Conservation (phyloP, 2,113 vertebrate species). For the Lycocorax pyrrhopterus region DNA sequence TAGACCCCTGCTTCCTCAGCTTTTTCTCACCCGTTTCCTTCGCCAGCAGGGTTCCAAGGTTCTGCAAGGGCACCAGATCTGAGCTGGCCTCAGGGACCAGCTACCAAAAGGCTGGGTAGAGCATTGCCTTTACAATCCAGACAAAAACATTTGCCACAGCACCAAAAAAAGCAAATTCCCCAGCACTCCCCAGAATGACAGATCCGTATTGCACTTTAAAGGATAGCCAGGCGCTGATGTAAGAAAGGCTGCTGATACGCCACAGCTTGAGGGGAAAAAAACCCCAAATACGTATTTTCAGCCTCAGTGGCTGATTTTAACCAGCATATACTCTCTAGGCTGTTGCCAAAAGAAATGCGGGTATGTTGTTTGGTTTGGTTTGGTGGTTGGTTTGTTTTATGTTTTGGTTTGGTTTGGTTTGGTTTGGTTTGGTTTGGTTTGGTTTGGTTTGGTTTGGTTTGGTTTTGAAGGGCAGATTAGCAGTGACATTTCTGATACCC, state of each 20-base stretch:
- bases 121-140: background rate
- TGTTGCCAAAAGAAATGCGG: background rate
- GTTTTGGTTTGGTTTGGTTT: background rate
- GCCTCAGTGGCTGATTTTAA: background rate
- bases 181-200: background rate
- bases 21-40: background rate
- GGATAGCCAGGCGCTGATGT: accelerated
- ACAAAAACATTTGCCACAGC: background rate
- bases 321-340: background rate
- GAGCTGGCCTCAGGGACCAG: background rate
- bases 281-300: background rate
- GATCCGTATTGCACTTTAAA: background rate
- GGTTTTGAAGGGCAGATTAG: background rate
- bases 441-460: background rate
- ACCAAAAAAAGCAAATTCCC: background rate
- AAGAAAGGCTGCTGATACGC: background rate
- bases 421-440: background rate
- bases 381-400: background rate
- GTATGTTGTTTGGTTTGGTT: background rate
- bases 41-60: background rate
- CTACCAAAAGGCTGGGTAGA: background rate
- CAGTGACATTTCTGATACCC: background rate
- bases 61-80: background rate
- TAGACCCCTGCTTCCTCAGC: background rate
- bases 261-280: background rate